Evolutionary conservation across 2,888 invertebrate species (phyloP), one percentile per base, ranked within the genome.

Genomic region (Pheosia tremula): DNA sequence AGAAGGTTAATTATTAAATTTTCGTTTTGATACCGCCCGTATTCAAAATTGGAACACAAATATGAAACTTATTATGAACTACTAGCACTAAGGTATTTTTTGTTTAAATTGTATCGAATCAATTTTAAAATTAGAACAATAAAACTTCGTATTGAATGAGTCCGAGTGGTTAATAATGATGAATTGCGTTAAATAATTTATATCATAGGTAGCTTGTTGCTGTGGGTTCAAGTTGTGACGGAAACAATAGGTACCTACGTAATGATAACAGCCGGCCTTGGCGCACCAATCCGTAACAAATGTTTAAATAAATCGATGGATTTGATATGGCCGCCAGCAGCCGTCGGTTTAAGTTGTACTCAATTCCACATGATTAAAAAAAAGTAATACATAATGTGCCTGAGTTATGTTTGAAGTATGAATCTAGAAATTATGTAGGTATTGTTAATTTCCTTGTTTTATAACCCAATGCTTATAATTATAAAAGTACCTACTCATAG

Each of bases 211-310:
- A 47, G 45, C 45, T 47, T 47, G 47, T 47, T n/a, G 2, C n/a
- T n/a, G 6, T 11, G 5, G 47, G 47, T 47, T 47, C 4, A 47
- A 47, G 59, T 61, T 59, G 57, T 58, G 47, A 57, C 54, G 59
- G 65, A 75, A 80, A 80, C 82, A 82, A 82, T 81, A 71, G 75
- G 68, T 67, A 68, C 24, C 24, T 24, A 24, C 77, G 66, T 68
- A 69, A 67, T 74, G 83, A 83, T 81, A 82, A 78, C 72, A 58
- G 64, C 38, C 63, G 78, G 68, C 83, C 83, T 83, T 83, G 82
- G 41, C 55, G 56, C 55, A 53, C 56, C 52, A 55, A 56, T 11
- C 59, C 65, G 60, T 38, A 49, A 63, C 36, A 50, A 56, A 60
- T 63, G 54, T 66, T 66, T 36, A n/a, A 63, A 60, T 62, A 54